phyloP scores from a whole-genome alignment of 2,888 invertebrate species.

The Phragmatobia fuliginosa region DNA sequence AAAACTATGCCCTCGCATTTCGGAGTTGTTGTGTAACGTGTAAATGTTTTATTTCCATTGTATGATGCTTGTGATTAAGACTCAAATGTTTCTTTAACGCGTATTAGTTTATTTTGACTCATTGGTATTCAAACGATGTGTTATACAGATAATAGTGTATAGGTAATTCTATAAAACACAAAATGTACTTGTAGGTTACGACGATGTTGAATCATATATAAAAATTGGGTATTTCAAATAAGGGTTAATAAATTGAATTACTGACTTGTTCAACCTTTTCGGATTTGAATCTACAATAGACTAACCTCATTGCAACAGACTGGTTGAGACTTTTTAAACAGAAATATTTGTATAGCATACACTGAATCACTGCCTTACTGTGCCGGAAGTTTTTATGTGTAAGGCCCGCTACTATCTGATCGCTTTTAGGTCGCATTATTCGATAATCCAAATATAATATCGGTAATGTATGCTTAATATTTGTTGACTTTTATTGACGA shows the following conservation, averaged over 20 bases:
- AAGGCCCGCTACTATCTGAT: conserved; percentile 56
- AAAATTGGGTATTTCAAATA: conserved; percentile 81
- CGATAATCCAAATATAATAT: conserved; percentile 48
- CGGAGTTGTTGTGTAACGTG: conserved; percentile 75
- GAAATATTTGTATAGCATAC: conserved; percentile 85
- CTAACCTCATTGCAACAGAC: conserved; percentile 84
- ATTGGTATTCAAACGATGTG: conserved; percentile 79
- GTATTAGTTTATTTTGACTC: conserved; percentile 75
- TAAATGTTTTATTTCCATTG: conserved; percentile 62
- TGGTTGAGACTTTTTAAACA: conserved; percentile 82
- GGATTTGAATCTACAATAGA: conserved; percentile 87
- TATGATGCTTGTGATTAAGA: conserved; percentile 60
- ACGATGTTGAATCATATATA: conserved; percentile 83
- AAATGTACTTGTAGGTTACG: conserved; percentile 85
- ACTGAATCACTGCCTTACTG: conserved; percentile 86
- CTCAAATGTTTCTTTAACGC: conserved; percentile 63
- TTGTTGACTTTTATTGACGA: conserved; percentile 52
- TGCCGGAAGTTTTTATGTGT: conserved; percentile 79
- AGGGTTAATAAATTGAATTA: conserved; percentile 80
- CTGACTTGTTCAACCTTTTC: conserved; percentile 84
- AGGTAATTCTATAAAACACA: conserved; percentile 83
- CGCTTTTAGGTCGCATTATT: conserved; percentile 56
- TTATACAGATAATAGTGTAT: conserved; percentile 81
- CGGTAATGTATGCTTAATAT: conserved; percentile 45
- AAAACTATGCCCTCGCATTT: conserved; percentile 80